phyloP scores from a whole-genome alignment of 2,888 invertebrate species.

The Listrodromus nycthemerus region DNA sequence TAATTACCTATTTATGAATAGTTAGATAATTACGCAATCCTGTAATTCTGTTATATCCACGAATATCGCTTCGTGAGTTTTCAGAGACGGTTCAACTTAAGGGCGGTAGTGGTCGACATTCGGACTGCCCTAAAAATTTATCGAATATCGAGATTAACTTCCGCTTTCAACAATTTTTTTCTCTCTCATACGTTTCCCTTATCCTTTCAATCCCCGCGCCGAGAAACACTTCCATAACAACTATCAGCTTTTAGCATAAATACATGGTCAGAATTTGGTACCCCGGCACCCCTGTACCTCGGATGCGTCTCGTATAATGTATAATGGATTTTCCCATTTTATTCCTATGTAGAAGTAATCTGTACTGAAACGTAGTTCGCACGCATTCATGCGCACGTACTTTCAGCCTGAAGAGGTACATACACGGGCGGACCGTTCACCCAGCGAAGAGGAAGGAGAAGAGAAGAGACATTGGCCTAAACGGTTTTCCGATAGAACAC shows the following conservation, averaged over 20 bases:
- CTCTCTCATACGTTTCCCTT: background rate
- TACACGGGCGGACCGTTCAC: background rate
- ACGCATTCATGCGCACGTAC: conserved; percentile 3
- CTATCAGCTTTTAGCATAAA: background rate
- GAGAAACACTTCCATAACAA: background rate
- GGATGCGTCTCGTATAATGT: background rate
- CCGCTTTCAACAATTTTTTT: background rate
- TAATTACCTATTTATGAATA: background rate
- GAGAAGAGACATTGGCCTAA: conserved; percentile 68
- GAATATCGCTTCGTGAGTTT: background rate
- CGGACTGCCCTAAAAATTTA: no score
- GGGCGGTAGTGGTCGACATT: no score
- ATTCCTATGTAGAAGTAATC: background rate
- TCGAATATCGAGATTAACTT: no score
- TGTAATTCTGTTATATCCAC: background rate
- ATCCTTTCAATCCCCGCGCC: no score
- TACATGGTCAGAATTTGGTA: background rate
- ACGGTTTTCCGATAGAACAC: conserved; percentile 74
- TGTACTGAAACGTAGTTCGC: background rate
- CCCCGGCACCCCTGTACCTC: background rate
- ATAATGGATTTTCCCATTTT: background rate
- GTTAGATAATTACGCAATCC: background rate
- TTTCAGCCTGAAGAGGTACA: background rate
- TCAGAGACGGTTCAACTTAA: no score
- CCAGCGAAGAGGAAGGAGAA: conserved; percentile 58